Base-by-base conservation (phyloP, 2,113 vertebrate genomes). In the Hemibagrus wyckioides region DNA sequence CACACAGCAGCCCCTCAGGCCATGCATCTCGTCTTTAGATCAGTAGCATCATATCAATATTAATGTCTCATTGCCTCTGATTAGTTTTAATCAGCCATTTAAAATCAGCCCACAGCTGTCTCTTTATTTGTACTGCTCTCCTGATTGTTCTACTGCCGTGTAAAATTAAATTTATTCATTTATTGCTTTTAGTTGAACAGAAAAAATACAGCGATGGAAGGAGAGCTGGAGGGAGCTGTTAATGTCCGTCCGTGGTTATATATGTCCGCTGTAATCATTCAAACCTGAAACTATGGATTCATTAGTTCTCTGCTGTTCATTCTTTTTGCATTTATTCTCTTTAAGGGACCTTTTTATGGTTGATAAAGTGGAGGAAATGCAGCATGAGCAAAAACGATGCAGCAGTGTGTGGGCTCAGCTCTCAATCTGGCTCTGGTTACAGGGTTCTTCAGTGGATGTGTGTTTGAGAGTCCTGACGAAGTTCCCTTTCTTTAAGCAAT, bases 21-120 rank as follows among this genome's bases (percentile, higher is more conserved):
- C 67, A 82, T 86, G 81, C 80, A 90, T 48, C 59, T 77, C 73
- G 63, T 80, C 59, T 59, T 75, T 84, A 84, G 69, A 88, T 80
- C 80, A 82, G 23, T 81, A 80, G 84, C 84, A 90, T 79, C 65
- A 63, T 86, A 90, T 90, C 75, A 73, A 90, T 90, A 88, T 86
- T 90, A 90, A 88, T 69, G 83, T 90, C 87, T 86, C 65, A 36
- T 84, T 86, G 44, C 84, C 52, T 52, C 80, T 88, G 44, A 88
- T 88, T 90, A 86, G 56, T 82, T 90, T 80, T 71, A 81, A 88
- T 50, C 33, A 82, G 48, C 84, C 76, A 76, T 86, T 76, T 88
- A 83, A 83, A 80, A 85, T 82, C 87, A 85, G 33, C 57, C 36
- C 63, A n/a, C 82, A 67, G 80, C 83, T 15, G 48, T 73, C 82